These are phyloP conservation scores for Tortricodes alternella DNA, from an alignment of 2,888 invertebrate species.

Conservation along the genomic window DNA sequence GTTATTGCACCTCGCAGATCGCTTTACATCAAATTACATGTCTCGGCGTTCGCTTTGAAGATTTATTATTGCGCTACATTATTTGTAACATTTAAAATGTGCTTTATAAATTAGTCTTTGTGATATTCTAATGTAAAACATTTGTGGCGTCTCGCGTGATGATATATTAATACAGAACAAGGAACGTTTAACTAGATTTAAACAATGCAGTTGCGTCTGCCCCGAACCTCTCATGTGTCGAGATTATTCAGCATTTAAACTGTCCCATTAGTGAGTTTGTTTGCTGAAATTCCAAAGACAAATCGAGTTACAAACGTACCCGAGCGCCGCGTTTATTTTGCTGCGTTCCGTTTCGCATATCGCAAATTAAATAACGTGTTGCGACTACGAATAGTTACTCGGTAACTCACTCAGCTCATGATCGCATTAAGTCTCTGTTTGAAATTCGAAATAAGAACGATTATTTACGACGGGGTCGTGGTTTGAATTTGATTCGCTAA, in stretches of 20 bases:
- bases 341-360: slow-evolving; percentile 66
- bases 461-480: slow-evolving; percentile 36
- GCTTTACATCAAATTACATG: slow-evolving; percentile 70
- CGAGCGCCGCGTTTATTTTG: slow-evolving; percentile 67
- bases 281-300: slow-evolving; percentile 68
- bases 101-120: slow-evolving; percentile 13
- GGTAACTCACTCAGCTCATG: slow-evolving; percentile 35
- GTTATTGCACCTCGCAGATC: slow-evolving; percentile 77
- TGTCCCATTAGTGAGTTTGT: slow-evolving; percentile 65
- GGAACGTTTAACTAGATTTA: slow-evolving; percentile 18
- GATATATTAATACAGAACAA: not conserved
- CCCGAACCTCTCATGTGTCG: slow-evolving; percentile 32
- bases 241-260: slow-evolving; percentile 68
- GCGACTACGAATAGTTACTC: slow-evolving; percentile 60
- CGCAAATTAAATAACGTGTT: slow-evolving; percentile 76
- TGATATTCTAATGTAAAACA: not conserved
- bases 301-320: slow-evolving; percentile 76
- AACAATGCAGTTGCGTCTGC: slow-evolving; percentile 41
- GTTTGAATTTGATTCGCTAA: slow-evolving; percentile 5
- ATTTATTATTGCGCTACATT: slow-evolving; percentile 26
- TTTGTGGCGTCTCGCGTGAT: not conserved
- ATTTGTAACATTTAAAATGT: slow-evolving; percentile 11
- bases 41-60: slow-evolving; percentile 23
- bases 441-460: slow-evolving; percentile 55
- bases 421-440: slow-evolving; percentile 46